Conservation (phyloP, 2,888 invertebrate genomes). For the Cyclophora albipunctata region DNA sequence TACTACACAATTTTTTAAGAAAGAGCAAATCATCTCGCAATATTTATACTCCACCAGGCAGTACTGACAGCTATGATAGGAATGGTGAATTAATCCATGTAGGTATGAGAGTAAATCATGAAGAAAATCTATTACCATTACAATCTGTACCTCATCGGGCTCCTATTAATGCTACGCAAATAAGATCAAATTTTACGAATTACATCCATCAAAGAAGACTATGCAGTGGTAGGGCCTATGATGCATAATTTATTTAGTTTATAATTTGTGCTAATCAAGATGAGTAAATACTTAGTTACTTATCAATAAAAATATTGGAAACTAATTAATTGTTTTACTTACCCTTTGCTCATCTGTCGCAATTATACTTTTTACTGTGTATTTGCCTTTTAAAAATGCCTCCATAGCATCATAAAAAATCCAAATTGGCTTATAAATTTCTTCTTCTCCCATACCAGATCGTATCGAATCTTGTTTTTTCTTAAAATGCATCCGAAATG, state of each 20-base stretch:
- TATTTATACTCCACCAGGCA: conserved; percentile 9
- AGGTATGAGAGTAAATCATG: conserved; percentile 4
- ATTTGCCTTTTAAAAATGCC: conserved; percentile 13
- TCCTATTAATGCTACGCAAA: conserved; percentile 11
- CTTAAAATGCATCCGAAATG: conserved; percentile 14
- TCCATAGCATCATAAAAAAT: conserved; percentile 15
- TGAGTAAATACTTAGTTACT: conserved; percentile 5
- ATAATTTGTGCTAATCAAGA: conserved; percentile 9
- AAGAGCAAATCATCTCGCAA: conserved; percentile 8
- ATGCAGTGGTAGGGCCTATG: conserved; percentile 4
- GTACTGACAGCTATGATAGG: conserved; percentile 5
- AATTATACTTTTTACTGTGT: conserved; percentile 3
- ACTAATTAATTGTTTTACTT: conserved; percentile 11
- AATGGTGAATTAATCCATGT: conserved; percentile 7
- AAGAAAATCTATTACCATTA: conserved; percentile 10
- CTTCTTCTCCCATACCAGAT: conserved; percentile 14
- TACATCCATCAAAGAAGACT: conserved; percentile 7
- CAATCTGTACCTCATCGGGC: conserved; percentile 11
- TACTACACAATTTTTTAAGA: conserved; percentile 10
- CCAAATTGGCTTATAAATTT: conserved; percentile 16
- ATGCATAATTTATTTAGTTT: conserved; percentile 12
- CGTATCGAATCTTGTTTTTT: conserved; percentile 14
- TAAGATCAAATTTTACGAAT: conserved; percentile 9
- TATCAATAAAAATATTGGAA: conserved; percentile 3
- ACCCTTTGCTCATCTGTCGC: conserved; percentile 5